Percentiles rank a stretch among this genome's conserved stretches.
Conservation (phyloP, 2,113 vertebrate species). For the Apus apus region DNA sequence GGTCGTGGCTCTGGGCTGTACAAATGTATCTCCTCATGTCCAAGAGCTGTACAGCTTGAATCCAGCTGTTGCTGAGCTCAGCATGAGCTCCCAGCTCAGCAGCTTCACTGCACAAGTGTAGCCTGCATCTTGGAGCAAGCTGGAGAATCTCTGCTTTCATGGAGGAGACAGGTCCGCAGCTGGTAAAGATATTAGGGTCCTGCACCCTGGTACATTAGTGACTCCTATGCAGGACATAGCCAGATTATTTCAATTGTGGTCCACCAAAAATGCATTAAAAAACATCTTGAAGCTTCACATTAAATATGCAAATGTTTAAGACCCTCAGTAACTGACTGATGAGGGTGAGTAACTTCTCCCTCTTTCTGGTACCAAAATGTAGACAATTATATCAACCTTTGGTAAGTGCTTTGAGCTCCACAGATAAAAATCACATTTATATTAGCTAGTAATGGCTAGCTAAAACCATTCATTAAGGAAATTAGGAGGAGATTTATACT, state of each 20-base stretch:
- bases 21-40: background rate
- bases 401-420: background rate
- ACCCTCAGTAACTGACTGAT: background rate
- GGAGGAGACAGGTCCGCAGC: background rate
- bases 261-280: background rate
- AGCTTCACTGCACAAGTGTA: background rate
- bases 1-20: background rate
- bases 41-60: background rate
- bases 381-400: background rate
- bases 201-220: fast-evolving
- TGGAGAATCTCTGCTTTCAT: background rate
- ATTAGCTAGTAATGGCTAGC: background rate
- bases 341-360: background rate
- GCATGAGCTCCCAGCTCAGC: background rate
- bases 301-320: background rate
- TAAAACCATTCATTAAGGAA: background rate
- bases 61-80: background rate
- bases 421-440: background rate
- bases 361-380: background rate
- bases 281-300: background rate
- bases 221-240: background rate
- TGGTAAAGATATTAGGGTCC: background rate
- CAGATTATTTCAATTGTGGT: fast-evolving
- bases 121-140: background rate
- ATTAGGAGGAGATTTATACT: background rate